Base-by-base conservation (phyloP, 2,888 invertebrate genomes). In the Drosophila buzzatii region DNA sequence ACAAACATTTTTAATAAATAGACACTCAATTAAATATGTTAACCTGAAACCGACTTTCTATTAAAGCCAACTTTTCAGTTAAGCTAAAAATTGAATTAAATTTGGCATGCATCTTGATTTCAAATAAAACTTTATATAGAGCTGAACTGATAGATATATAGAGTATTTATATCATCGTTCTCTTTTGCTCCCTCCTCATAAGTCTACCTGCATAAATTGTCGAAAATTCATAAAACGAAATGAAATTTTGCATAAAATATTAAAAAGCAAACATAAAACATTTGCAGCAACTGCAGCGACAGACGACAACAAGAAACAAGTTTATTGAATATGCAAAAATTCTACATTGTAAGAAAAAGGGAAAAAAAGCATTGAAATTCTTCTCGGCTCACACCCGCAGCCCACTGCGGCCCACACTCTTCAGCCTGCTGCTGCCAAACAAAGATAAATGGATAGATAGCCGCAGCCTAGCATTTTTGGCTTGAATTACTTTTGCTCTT, bases 321-420 rank as follows among this genome's bases (percentile, higher is more conserved):
- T 81, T 81, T 78, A 86, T 85, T 83, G 82, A 85, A 81, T 86
- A 76, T 82, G 74, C 84, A 77, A 67, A 84, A 77, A n/a, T 55
- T 71, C 55, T 73, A 67, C 73, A 80, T 69, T 74, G 70, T 67
- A 63, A 67, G 51, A 49, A 59, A 42, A 64, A 70, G 62, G 52
- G 20, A 16, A 9, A 37, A 52, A n/a, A 49, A 35, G 37, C 70
- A 69, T 45, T 55, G 51, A 67, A 69, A 70, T 35, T 12, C 53
- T 55, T 6, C 42, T 47, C 37, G 14, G 16, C 35, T 39, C n/a
- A 18, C 45, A n/a, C 41, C 52, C 16, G n/a, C 9, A 18, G 16
- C 37, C 18, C 42, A 9, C 16, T 45, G 1, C 20, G 7, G 23
- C n/a, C 37, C 23, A 16, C 6, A 23, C 23, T 23, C 27, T 41